Base-by-base conservation (phyloP, 2,113 vertebrate species). In the Leptobrachium ailaonicum region DNA sequence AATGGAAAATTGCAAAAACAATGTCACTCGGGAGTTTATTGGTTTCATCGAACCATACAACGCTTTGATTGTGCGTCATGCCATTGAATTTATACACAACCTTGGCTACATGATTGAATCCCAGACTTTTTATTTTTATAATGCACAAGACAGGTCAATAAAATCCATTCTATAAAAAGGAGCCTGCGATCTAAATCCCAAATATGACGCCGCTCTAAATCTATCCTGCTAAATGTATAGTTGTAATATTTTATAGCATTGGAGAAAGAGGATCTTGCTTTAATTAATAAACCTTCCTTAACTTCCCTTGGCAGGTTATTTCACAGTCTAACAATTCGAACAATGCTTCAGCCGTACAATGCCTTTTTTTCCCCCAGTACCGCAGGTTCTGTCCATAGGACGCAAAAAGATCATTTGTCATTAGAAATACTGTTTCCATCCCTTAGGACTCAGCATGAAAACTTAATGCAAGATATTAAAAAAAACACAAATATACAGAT, bases 241-340 rank as follows among this genome's bases (percentile, higher is more conserved):
- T 4, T 71, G 6, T 44, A 66, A 6, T 32, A 12, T 2, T 13
- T 79, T 66, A 53, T 32, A 41, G 43, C 14, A 50, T 72, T 72
- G 71, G 44, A 44, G 45, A 63, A n/a, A 41, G 58, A 72, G 14
- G 11, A 20, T 45, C 67, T 14, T 2, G 41, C 71, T 66, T 63
- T 73, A 80, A 80, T 80, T 80, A 73, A 79, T 79, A 60, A n/a
- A 40, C 10, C 45, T 73, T 63, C 64, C 10, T 66, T 79, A 58
- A 73, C 40, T 44, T 69, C 56, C 5, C 44, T 63, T 69, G 72
- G 66, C 79, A 75, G 20, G 64, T 80, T 80, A 80, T 80, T 80
- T 80, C 72, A 80, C 64, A 80, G 71, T 80, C 79, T 69, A 75
- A 75, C 54, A 80, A 75, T 69, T 58, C 9, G 64, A 68, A 80